Conservation (phyloP, 2,113 vertebrate species). For the Ptilorrhoa leucosticta region DNA sequence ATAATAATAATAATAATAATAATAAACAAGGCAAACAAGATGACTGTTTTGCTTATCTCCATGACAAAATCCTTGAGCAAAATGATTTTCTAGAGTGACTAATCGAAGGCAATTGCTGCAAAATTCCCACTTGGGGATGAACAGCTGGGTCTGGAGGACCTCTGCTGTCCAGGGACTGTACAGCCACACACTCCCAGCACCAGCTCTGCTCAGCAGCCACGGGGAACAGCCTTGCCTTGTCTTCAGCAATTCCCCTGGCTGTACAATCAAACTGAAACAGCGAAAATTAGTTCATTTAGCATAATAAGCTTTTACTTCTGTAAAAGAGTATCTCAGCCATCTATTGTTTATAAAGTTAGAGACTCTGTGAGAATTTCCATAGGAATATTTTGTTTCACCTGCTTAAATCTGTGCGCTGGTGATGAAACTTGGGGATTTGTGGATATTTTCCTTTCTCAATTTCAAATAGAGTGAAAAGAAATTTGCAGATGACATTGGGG, state of each 20-base stretch:
- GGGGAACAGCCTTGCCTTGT: background rate
- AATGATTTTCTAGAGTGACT: constrained; percentile 2
- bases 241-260: background rate
- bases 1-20: background rate
- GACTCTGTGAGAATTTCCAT: background rate
- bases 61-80: background rate
- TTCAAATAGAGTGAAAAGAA: background rate
- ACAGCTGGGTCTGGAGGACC: constrained; percentile 69
- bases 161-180: constrained; percentile 65
- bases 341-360: background rate
- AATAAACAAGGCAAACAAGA: background rate
- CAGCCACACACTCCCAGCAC: accelerated
- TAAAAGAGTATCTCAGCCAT: too few relatives aligned
- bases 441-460: background rate
- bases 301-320: background rate
- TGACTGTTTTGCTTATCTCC: background rate
- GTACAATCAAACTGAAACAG: too few relatives aligned
- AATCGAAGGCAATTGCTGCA: background rate
- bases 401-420: background rate
- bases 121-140: background rate
- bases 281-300: background rate
- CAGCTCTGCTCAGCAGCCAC: background rate
- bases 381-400: background rate
- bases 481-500: background rate
- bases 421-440: background rate